Percentiles rank a stretch among this genome's conserved stretches.
Conservation (phyloP, 2,888 invertebrate genomes). For the Volucella zonaria region DNA sequence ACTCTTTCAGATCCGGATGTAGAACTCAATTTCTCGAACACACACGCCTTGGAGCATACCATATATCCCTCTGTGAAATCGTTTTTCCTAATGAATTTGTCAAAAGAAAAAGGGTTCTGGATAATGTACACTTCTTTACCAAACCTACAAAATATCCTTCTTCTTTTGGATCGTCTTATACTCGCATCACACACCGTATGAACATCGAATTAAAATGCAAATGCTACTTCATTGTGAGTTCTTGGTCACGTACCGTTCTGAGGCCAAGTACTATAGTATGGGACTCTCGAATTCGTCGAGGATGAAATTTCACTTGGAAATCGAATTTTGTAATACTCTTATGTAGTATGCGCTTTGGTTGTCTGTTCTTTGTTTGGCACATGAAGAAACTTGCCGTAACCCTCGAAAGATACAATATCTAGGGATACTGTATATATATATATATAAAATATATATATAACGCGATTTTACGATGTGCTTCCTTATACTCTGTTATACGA, state of each 20-base stretch:
- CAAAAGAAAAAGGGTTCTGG: background rate
- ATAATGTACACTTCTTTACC: background rate
- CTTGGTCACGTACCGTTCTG: conserved; percentile 58
- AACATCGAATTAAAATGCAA: conserved; percentile 62
- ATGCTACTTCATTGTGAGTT: conserved; percentile 57
- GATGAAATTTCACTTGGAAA: conserved; percentile 49
- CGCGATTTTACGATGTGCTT: conserved; percentile 34
- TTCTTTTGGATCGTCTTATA: background rate
- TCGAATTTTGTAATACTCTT: conserved; percentile 32
- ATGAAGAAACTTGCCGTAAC: conserved; percentile 7
- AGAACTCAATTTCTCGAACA: conserved; percentile 25
- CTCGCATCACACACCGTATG: conserved; percentile 8
- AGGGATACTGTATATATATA: no score
- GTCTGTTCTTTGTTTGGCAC: conserved; percentile 36
- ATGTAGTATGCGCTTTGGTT: background rate
- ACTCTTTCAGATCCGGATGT: conserved; percentile 35
- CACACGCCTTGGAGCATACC: background rate
- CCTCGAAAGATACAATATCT: conserved; percentile 37
- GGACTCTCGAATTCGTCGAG: conserved; percentile 9
- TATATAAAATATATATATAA: no score
- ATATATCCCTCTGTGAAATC: conserved; percentile 10
- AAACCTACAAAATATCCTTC: conserved; percentile 15
- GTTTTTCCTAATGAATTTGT: conserved; percentile 41
- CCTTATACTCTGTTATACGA: background rate
- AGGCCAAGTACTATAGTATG: conserved; percentile 10